These are phyloP conservation scores for Oreamnos americanus DNA, from an alignment of 2,113 vertebrate species.

Conservation along the genomic window DNA sequence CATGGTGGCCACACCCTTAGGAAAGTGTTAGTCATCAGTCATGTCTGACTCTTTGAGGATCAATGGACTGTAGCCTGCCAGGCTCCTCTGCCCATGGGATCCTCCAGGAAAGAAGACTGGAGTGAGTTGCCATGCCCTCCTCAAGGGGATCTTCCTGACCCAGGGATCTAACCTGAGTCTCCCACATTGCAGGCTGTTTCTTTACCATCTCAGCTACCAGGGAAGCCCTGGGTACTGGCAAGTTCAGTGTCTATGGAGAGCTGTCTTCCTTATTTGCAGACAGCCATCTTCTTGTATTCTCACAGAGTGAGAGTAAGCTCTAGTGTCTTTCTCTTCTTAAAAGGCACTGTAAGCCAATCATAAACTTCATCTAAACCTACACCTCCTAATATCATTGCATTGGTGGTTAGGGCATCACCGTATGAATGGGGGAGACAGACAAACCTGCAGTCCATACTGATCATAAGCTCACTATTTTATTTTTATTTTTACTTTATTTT, in stretches of 20 bases:
- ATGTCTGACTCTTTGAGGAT: not conserved
- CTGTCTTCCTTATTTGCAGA: not conserved
- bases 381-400: not conserved
- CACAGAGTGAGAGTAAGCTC: not conserved
- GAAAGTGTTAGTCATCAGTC: not conserved
- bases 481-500: too few species aligned
- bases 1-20: not conserved
- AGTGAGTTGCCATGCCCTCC: not conserved
- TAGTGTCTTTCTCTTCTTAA: not conserved
- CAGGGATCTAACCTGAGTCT: not conserved
- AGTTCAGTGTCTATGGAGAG: not conserved
- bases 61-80: not conserved
- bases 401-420: not conserved
- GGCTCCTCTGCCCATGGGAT: not conserved
- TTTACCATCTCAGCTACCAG: not conserved
- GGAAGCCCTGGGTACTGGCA: not conserved
- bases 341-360: not conserved
- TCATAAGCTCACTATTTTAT: not conserved
- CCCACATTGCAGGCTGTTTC: not conserved
- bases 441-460: not conserved
- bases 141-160: not conserved
- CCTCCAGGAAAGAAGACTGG: not conserved
- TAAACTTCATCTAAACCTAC: not conserved
- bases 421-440: not conserved
- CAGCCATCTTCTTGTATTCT: not conserved